Conservation (phyloP, 2,113 vertebrate species). For the Gymnarchus niloticus region DNA sequence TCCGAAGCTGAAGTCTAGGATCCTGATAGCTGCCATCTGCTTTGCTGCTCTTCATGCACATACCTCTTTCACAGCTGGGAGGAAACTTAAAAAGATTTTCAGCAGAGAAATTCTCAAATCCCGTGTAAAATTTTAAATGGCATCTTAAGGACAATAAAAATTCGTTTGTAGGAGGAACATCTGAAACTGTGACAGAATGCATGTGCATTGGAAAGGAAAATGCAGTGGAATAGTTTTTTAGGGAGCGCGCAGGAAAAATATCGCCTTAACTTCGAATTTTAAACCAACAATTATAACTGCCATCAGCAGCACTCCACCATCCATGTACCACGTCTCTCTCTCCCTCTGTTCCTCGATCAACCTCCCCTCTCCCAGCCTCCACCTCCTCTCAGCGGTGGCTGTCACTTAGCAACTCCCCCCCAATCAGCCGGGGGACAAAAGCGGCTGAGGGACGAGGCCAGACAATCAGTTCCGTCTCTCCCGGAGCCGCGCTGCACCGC, state of each 20-base stretch:
- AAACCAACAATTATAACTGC: slow-evolving; percentile 11
- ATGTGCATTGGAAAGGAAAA: background rate
- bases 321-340: background rate
- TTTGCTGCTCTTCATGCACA: background rate
- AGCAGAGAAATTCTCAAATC: background rate
- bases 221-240: background rate
- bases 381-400: background rate
- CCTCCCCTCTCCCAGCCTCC: background rate
- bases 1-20: background rate
- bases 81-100: background rate
- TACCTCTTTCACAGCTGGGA: background rate
- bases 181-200: background rate
- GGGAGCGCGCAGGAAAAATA: background rate
- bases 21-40: background rate
- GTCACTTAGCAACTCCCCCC: slow-evolving; percentile 13
- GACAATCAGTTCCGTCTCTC: slow-evolving; percentile 1
- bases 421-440: slow-evolving; percentile 17
- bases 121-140: slow-evolving; percentile 15
- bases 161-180: background rate
- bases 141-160: background rate
- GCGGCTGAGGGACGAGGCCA: slow-evolving; percentile 8
- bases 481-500: background rate
- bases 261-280: background rate
- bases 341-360: background rate
- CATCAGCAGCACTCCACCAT: background rate